A percentile compares a stretch with the other conserved stretches of the same genome.
Evolutionary conservation across 1,140 invertebrate genomes (phyloP).

Genomic region (Ganaspis sp.): DNA sequence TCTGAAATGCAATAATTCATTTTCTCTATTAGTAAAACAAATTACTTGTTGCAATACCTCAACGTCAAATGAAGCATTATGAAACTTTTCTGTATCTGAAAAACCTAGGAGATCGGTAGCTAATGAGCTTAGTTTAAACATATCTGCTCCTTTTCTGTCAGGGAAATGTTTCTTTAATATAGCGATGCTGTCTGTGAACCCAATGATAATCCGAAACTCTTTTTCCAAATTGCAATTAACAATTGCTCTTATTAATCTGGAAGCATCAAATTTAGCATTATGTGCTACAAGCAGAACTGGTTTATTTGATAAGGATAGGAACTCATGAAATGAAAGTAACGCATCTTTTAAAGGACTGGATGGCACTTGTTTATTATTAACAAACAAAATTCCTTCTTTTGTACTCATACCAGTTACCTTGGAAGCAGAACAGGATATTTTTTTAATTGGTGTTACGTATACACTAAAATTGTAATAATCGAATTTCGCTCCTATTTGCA

Average conservation of each 20-base stretch:
- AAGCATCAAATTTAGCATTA: constrained; percentile 43
- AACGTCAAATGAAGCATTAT: constrained; percentile 50
- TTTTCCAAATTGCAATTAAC: constrained; percentile 24
- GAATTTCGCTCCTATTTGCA: constrained; percentile 51
- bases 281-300: constrained; percentile 38
- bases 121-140: constrained; percentile 34
- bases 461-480: constrained; percentile 42
- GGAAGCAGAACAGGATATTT: constrained; percentile 39
- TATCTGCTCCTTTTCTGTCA: constrained; percentile 36
- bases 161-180: constrained; percentile 37
- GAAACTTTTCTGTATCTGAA: constrained; percentile 35
- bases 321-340: constrained; percentile 35
- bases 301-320: constrained; percentile 30
- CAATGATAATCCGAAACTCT: constrained; percentile 27
- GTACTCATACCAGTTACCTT: constrained; percentile 43
- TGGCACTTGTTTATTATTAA: constrained; percentile 42
- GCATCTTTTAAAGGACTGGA: constrained; percentile 33
- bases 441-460: constrained; percentile 47
- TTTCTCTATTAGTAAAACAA: constrained; percentile 24
- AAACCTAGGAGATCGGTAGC: constrained; percentile 38
- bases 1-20: constrained; percentile 33
- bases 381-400: constrained; percentile 42
- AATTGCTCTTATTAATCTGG: constrained; percentile 37
- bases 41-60: constrained; percentile 44
- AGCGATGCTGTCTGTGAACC: constrained; percentile 37